These are phyloP conservation scores for Ptilonorhynchus violaceus DNA, from an alignment of 2,113 vertebrate genomes.

Conservation along the genomic window DNA sequence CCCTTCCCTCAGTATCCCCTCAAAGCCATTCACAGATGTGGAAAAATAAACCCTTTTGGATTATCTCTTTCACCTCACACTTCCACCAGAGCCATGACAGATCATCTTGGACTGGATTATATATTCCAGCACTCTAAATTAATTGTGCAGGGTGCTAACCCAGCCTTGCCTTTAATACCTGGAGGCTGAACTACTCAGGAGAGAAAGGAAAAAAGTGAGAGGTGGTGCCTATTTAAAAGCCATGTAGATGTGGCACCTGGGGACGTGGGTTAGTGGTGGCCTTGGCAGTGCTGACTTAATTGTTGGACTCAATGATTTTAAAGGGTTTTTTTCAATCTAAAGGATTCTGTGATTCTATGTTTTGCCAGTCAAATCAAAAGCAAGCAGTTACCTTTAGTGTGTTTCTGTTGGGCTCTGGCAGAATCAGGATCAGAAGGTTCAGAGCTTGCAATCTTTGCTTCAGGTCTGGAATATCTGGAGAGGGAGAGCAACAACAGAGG, in stretches of 20 bases:
- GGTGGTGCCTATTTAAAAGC: background rate
- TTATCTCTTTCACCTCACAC: background rate
- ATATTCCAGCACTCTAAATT: background rate
- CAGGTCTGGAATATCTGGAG: slow-evolving; percentile 81
- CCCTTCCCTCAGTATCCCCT: background rate
- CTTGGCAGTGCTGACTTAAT: background rate
- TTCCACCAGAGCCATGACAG: background rate
- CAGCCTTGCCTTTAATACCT: background rate
- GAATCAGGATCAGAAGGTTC: slow-evolving; percentile 85
- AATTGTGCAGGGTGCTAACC: background rate
- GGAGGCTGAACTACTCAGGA: background rate
- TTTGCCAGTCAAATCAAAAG: background rate
- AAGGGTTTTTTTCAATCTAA: background rate
- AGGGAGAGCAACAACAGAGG: background rate
- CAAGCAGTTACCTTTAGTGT: slow-evolving; percentile 82
- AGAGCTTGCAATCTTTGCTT: slow-evolving; percentile 88
- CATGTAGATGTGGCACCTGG: background rate
- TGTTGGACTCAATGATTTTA: background rate
- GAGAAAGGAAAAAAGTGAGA: background rate
- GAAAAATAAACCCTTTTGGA: background rate
- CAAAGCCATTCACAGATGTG: background rate
- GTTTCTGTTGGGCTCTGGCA: slow-evolving; percentile 88
- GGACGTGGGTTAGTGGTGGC: background rate
- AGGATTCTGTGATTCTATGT: background rate
- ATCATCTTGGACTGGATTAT: background rate